phyloP scores from a whole-genome alignment of 1,140 invertebrate species.

The Drosophila kohkoa region DNA sequence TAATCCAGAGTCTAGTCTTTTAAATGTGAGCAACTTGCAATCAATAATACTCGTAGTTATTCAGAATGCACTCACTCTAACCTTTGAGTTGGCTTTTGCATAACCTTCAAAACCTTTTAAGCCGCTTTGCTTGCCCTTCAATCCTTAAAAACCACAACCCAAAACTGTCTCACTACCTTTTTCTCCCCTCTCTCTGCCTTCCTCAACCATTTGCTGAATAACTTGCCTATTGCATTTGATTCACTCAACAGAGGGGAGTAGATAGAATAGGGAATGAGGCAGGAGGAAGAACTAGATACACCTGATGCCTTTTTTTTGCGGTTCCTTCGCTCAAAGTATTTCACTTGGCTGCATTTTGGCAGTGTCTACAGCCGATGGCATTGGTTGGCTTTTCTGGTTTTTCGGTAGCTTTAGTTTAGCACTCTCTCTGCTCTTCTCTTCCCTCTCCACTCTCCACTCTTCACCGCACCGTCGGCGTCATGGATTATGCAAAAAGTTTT shows the following conservation, averaged over 20 bases:
- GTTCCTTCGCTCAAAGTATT: constrained; percentile 52
- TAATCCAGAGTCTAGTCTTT: background rate
- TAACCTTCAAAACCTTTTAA: constrained; percentile 75
- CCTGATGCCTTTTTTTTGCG: constrained; percentile 23
- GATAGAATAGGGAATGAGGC: background rate
- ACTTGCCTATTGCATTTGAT: constrained; percentile 64
- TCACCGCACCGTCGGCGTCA: constrained; percentile 37
- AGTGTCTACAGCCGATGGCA: constrained; percentile 51
- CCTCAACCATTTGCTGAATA: background rate
- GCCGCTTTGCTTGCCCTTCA: constrained; percentile 71
- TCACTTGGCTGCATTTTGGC: constrained; percentile 63
- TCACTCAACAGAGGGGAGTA: constrained; percentile 40
- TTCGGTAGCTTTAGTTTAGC: background rate
- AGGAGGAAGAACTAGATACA: background rate
- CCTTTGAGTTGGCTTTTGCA: constrained; percentile 9
- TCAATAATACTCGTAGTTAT: constrained; percentile 24
- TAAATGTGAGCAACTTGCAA: constrained; percentile 11
- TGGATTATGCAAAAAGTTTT: constrained; percentile 83
- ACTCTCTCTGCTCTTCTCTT: background rate
- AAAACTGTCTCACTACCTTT: constrained; percentile 48
- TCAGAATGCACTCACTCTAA: constrained; percentile 6
- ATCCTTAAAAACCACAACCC: constrained; percentile 40
- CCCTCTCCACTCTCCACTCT: no score
- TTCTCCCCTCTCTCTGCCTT: background rate
- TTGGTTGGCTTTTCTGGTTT: constrained; percentile 58